Evolutionary conservation across 2,113 vertebrate genomes (phyloP).

Genomic region (Myotis brandtii): DNA sequence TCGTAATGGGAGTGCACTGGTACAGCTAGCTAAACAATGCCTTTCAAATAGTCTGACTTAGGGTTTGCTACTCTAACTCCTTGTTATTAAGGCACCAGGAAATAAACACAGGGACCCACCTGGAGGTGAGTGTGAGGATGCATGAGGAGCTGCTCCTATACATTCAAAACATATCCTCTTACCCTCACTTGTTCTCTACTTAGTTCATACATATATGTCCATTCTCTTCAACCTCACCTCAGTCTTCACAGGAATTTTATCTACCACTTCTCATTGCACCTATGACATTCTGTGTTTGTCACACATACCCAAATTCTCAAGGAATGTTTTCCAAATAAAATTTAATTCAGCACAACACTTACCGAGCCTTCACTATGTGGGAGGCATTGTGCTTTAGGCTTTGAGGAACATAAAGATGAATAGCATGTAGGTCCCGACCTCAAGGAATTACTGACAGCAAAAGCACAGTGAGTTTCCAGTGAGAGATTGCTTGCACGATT

Average conservation of each 20-base stretch:
- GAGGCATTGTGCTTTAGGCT: background rate
- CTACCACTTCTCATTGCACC: background rate
- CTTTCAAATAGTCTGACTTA: conserved; percentile 10
- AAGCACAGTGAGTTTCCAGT: background rate
- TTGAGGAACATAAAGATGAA: background rate
- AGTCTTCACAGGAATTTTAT: background rate
- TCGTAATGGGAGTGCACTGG: background rate
- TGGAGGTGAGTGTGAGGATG: no score
- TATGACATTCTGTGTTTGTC: background rate
- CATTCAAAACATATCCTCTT: background rate
- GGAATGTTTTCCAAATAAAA: background rate
- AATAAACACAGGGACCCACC: background rate
- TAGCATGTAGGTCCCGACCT: background rate
- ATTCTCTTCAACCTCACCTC: background rate
- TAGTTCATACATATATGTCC: background rate
- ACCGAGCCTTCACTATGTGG: background rate
- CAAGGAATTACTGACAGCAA: background rate
- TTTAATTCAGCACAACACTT: background rate
- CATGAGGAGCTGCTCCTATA: background rate
- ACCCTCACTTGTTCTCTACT: background rate
- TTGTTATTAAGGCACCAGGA: background rate
- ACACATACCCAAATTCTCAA: background rate
- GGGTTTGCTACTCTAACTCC: background rate
- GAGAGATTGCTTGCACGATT: background rate
- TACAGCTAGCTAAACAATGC: background rate